A percentile compares a stretch with the other conserved stretches of the same genome.
These are phyloP conservation scores for Mamestra brassicae DNA, from an alignment of 2,888 invertebrate species.

Conservation along the genomic window DNA sequence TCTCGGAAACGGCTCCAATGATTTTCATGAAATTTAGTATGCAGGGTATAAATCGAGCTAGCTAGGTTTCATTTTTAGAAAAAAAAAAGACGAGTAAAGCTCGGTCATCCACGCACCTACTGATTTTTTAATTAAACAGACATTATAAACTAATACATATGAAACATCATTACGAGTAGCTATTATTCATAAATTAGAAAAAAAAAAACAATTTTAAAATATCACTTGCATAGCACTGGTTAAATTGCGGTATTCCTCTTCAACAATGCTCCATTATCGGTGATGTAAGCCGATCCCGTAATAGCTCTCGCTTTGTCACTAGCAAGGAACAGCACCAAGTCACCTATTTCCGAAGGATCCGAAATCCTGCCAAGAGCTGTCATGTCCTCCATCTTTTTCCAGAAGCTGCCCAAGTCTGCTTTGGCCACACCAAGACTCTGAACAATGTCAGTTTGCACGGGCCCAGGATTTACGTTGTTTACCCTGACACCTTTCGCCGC, in stretches of 20 bases:
- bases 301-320: slow-evolving; percentile 91
- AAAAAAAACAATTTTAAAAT: not conserved
- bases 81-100: too few species aligned
- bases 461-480: slow-evolving; percentile 97
- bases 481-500: slow-evolving; percentile 94
- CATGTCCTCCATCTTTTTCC: slow-evolving; percentile 93
- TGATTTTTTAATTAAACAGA: too few species aligned
- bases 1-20: too few species aligned
- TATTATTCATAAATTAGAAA: too few species aligned
- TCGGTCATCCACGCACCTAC: too few species aligned
- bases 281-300: slow-evolving; percentile 92
- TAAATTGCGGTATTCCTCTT: slow-evolving; percentile 7
- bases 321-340: slow-evolving; percentile 66
- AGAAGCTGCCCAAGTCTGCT: slow-evolving; percentile 73
- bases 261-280: slow-evolving; percentile 65
- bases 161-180: not conserved
- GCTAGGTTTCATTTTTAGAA: too few species aligned
- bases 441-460: slow-evolving; percentile 88
- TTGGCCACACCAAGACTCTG: slow-evolving; percentile 73
- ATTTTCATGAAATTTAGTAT: too few species aligned
- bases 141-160: too few species aligned
- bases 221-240: not conserved
- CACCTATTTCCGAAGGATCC: slow-evolving; percentile 74
- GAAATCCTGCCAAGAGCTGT: slow-evolving; percentile 96
- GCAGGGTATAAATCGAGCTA: too few species aligned